Evolutionary conservation across 1,140 invertebrate species (phyloP), one percentile per base, ranked within the genome.

Genomic region (Drosophila sp.): DNA sequence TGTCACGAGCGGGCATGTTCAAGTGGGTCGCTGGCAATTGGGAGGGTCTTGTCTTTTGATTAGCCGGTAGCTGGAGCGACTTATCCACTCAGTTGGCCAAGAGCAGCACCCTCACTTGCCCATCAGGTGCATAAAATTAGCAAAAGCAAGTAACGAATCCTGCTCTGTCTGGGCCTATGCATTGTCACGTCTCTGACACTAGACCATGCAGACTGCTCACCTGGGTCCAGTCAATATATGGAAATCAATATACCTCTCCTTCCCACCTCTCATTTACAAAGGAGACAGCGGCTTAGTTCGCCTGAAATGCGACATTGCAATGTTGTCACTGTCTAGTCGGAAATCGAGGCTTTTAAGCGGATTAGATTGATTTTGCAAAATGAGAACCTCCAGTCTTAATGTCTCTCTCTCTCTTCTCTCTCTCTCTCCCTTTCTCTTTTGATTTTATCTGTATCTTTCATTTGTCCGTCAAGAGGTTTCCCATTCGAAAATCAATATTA

Each of bases 1-100:
- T 87, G 82, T 89, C 83, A 89, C 82, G 82, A 89, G 82, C 83
- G 79, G 54, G 83, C 83, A 82, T 89, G 83, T 78, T 89, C 78
- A 87, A 87, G 82, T 82, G 83, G 78, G 82, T 86, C 77, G 72
- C 41, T 64, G 58, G 51, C 9, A 34, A 56, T 11, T 21, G 40
- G 46, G 36, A 46, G 64, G 36, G 36, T 45, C 43, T 54, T 41
- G 45, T 38, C 25, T 63, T 53, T 38, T 59, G 69, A 64, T 72
- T 65, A 65, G 53, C 69, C 62, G 53, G 25, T 43, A 48, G 45
- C 43, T 58, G 25, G 45, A 8, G 7, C 72, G 77, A 48, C 77
- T 80, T 80, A 79, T 83, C 74, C 78, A 76, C 73, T 53, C 45
- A 51, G 45, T 61, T 56, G 48, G 29, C 56, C 53, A 46, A 48